A percentile compares a stretch with the other conserved stretches of the same genome.
Evolutionary conservation across 1,140 invertebrate species (phyloP).

Genomic region (Bombus sylvicola): DNA sequence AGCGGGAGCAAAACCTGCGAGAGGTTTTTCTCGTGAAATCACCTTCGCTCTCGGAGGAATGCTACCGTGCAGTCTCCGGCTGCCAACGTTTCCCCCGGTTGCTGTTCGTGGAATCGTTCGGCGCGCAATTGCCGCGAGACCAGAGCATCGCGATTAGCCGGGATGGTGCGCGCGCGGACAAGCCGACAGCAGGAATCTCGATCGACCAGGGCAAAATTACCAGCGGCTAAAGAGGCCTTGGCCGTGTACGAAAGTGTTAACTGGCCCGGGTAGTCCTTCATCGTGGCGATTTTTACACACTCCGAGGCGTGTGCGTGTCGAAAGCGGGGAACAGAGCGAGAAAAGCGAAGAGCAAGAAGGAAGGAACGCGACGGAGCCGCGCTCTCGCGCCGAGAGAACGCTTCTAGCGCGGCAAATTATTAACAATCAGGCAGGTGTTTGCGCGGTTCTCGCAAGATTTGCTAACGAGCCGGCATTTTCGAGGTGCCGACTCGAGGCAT

Average conservation of each 20-base stretch:
- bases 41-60: constrained; percentile 29
- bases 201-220: constrained; percentile 36
- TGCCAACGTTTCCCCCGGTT: neutral
- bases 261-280: constrained; percentile 22
- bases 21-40: constrained; percentile 2
- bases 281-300: constrained; percentile 36
- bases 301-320: constrained; percentile 7
- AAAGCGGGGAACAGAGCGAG: neutral
- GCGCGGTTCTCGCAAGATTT: constrained; percentile 69
- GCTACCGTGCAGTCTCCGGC: constrained; percentile 8
- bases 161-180: neutral
- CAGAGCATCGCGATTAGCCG: constrained; percentile 27
- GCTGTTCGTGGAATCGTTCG: constrained; percentile 9
- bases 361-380: neutral
- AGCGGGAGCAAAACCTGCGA: neutral
- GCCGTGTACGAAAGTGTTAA: constrained; percentile 31
- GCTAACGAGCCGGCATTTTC: constrained; percentile 74
- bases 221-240: constrained; percentile 33
- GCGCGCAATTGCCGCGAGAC: constrained; percentile 20
- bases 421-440: constrained; percentile 78
- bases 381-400: constrained; percentile 10
- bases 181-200: constrained; percentile 29
- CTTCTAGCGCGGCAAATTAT: constrained; percentile 73
- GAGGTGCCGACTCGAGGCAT: constrained; percentile 75
- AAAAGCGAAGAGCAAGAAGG: neutral